Conservation (phyloP, 2,113 vertebrate species). For the Megalops atlanticus region DNA sequence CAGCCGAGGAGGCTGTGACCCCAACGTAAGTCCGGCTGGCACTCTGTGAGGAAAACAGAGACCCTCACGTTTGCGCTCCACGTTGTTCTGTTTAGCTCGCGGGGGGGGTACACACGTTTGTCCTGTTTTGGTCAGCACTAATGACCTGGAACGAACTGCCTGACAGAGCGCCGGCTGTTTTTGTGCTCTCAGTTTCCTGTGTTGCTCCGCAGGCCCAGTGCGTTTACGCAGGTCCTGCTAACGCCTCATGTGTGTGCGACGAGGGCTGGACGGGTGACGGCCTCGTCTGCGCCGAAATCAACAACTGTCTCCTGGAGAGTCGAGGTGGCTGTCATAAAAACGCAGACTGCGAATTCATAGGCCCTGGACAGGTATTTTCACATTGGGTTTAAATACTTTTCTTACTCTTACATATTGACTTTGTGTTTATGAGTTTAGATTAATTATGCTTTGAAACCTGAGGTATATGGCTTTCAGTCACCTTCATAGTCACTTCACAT, state of each 20-base stretch:
- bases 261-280: slow-evolving; percentile 91
- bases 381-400: background rate
- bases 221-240: slow-evolving; percentile 68
- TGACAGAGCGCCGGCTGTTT: too few relatives aligned
- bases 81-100: too few relatives aligned
- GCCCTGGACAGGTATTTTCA: slow-evolving; percentile 82
- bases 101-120: too few relatives aligned
- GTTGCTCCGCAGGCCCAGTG: slow-evolving; percentile 78
- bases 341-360: slow-evolving; percentile 77
- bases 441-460: too few relatives aligned
- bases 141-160: too few relatives aligned
- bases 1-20: slow-evolving; percentile 78
- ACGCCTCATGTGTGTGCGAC: slow-evolving; percentile 73
- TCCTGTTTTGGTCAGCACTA: too few relatives aligned
- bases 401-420: background rate
- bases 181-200: background rate
- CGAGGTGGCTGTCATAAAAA: slow-evolving; percentile 81
- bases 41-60: too few relatives aligned
- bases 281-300: slow-evolving; percentile 76
- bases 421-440: too few relatives aligned
- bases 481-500: too few relatives aligned
- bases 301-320: slow-evolving; percentile 78
- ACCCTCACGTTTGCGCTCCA: too few relatives aligned
- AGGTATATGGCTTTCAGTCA: too few relatives aligned
- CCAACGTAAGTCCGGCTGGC: slow-evolving; percentile 72